Base-by-base conservation (phyloP, 2,888 invertebrate genomes). In the Sesia apiformis region DNA sequence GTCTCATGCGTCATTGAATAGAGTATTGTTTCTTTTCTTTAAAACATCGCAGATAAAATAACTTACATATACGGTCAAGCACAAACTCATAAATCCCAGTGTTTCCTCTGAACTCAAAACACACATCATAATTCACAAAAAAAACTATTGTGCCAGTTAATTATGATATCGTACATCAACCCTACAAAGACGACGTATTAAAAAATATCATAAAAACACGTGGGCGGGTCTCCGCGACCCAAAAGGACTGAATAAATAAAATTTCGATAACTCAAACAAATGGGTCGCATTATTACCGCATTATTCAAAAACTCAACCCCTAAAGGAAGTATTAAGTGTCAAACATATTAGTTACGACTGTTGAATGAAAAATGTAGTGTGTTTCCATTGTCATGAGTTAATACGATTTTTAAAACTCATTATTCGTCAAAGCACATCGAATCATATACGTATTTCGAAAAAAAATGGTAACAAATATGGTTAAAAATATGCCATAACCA, bases 101-200 rank as follows among this genome's bases (percentile, higher is more conserved):
- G 2, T 23, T 23, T 23, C 23, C 23, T 23, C 23, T 2, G 23
- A 23, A 23, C 23, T 23, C 42, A 42, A 42, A 42, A 7, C 42
- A 42, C 7, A 42, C 42, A 42, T 6, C 5, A 23, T 42, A 5
- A 7, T 42, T 50, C 5, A 50, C 4, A 50, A 50, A 46, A 46
- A 46, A 43, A 43, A 43, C 43, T 2, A 39, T 82, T 76, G 67
- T 74, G 59, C 53, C 6, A 52, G 81, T 85, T 87, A 87, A 87
- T 87, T 87, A 87, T 81, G 87, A 87, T 68, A 72, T 87, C 84
- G 69, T 87, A 80, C 76, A 86, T 87, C 85, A 87, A 78, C 70
- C 68, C 62, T 54, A 63, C 61, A 74, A 69, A 62, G 63, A 57
- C 52, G 51, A 57, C 55, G 66, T 74, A 75, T 82, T 82, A 78